Percentiles rank a stretch among this genome's conserved stretches.
phyloP scores from a whole-genome alignment of 1,140 invertebrate species.

The Mamestra configurata region DNA sequence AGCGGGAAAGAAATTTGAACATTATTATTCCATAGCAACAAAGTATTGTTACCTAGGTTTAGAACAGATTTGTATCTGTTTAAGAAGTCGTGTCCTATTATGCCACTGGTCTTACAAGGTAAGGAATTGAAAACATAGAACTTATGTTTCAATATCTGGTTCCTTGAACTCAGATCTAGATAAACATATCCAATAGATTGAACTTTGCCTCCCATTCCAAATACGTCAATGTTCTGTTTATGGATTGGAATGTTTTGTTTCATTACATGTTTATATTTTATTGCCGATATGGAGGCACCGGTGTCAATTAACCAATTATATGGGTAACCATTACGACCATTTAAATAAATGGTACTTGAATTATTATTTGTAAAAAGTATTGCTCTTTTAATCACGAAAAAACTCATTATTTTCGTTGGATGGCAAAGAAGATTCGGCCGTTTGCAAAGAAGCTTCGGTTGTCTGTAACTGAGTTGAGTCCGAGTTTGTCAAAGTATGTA shows the following conservation, averaged over 20 bases:
- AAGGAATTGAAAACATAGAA: constrained; percentile 61
- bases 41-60: not conserved
- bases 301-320: constrained; percentile 52
- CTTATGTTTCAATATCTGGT: constrained; percentile 49
- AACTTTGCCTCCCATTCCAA: constrained; percentile 58
- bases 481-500: too few species aligned
- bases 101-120: constrained; percentile 53
- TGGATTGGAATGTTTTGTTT: constrained; percentile 51
- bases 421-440: too few species aligned
- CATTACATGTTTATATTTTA: constrained; percentile 52
- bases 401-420: not conserved
- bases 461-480: too few species aligned
- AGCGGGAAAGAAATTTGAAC: not conserved
- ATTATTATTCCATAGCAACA: not conserved
- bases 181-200: constrained; percentile 58
- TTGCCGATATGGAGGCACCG: constrained; percentile 56
- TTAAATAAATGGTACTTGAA: not conserved
- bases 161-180: constrained; percentile 40
- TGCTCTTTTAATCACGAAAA: constrained; percentile 13
- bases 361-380: not conserved
- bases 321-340: not conserved
- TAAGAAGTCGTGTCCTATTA: constrained; percentile 40
- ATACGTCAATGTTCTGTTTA: constrained; percentile 53
- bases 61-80: not conserved
- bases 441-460: too few species aligned